Evolutionary conservation across 2,888 invertebrate genomes (phyloP).

Genomic region (Mythimna albipuncta): DNA sequence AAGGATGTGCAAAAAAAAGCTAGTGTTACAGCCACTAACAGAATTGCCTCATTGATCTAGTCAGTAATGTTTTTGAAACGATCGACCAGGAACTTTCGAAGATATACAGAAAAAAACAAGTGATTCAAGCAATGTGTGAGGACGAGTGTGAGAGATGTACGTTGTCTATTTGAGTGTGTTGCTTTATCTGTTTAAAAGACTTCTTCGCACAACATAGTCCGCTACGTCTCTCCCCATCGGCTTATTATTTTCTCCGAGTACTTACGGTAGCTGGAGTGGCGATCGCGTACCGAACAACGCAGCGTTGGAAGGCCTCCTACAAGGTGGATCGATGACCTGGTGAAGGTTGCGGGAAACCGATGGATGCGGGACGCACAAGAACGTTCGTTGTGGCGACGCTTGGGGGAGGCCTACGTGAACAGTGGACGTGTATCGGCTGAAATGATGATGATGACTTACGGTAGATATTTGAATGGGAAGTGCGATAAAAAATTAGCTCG

Average conservation of each 20-base stretch:
- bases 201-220: neutral
- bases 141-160: neutral
- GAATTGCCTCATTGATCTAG: neutral
- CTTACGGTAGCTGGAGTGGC: neutral
- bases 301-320: too few species aligned
- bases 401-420: too few species aligned
- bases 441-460: neutral
- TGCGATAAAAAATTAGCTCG: neutral
- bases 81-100: neutral
- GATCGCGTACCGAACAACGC: too few species aligned
- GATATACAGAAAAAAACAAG: too few species aligned
- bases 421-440: too few species aligned
- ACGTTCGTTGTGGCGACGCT: too few species aligned
- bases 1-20: neutral
- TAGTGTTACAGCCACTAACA: neutral
- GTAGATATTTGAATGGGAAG: neutral
- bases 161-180: neutral
- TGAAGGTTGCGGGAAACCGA: too few species aligned
- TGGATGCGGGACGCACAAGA: too few species aligned
- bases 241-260: neutral
- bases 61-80: too few species aligned
- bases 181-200: neutral
- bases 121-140: neutral
- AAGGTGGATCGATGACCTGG: too few species aligned
- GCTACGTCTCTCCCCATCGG: neutral